phyloP scores from a whole-genome alignment of 2,888 invertebrate species.

The Amiota mariae region DNA sequence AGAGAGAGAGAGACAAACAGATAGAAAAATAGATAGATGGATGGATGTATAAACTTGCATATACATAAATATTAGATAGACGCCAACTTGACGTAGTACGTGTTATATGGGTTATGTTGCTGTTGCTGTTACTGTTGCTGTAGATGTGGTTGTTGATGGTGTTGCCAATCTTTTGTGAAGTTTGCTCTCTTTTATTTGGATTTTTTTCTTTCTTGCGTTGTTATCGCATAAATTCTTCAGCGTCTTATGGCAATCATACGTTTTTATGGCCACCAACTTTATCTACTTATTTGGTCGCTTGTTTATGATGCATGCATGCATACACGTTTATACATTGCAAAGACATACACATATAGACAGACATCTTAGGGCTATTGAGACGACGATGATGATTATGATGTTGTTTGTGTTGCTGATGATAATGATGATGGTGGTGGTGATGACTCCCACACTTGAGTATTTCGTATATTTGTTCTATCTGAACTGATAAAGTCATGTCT shows the following conservation, averaged over 20 bases:
- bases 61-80: too few species aligned
- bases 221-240: slow-evolving; percentile 24
- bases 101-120: too few species aligned
- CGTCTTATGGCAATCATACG: slow-evolving; percentile 19
- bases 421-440: too few species aligned
- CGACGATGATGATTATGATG: too few species aligned
- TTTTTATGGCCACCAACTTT: slow-evolving; percentile 13
- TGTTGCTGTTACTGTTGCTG: background rate
- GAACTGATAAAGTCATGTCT: background rate
- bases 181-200: too few species aligned
- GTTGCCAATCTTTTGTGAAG: slow-evolving; percentile 13
- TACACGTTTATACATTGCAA: background rate
- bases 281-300: slow-evolving; percentile 15
- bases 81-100: background rate
- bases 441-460: slow-evolving; percentile 7
- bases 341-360: too few species aligned
- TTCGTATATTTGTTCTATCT: background rate
- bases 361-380: too few species aligned
- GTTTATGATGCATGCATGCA: slow-evolving; percentile 4
- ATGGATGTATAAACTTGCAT: too few species aligned
- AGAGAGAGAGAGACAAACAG: too few species aligned
- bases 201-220: background rate
- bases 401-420: too few species aligned
- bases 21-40: too few species aligned
- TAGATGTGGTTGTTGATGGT: background rate